These are phyloP conservation scores for Nephrotoma guestfalica DNA, from an alignment of 2,888 invertebrate genomes.

Conservation along the genomic window DNA sequence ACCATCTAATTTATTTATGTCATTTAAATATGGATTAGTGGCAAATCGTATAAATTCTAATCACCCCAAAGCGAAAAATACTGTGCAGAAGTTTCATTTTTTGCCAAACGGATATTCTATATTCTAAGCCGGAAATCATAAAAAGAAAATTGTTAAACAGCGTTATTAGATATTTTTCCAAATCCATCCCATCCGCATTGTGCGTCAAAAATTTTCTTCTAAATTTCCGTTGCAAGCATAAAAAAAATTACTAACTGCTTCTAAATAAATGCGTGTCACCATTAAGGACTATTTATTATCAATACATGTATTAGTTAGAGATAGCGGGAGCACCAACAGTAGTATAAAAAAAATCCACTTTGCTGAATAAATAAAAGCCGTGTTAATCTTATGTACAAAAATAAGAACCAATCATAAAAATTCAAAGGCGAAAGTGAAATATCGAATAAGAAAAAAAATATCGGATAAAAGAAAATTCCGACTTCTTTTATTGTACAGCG, in stretches of 20 bases:
- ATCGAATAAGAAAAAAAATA: not conserved
- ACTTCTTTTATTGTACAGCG: not conserved
- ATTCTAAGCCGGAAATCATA: not conserved
- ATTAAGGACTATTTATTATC: not conserved
- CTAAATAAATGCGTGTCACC: not conserved
- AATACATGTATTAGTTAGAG: not conserved
- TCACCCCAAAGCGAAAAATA: not conserved
- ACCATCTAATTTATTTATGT: not conserved
- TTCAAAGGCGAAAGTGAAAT: not conserved
- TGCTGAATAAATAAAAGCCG: not conserved
- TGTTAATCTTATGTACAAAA: not conserved
- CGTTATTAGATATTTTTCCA: not conserved
- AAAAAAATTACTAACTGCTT: not conserved
- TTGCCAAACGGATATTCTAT: not conserved
- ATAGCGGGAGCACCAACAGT: not conserved
- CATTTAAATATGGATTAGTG: not conserved
- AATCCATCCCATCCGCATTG: not conserved
- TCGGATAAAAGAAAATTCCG: not conserved
- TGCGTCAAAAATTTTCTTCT: not conserved
- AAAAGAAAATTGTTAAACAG: not conserved
- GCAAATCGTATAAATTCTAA: not conserved
- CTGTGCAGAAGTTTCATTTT: not conserved
- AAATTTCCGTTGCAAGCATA: not conserved
- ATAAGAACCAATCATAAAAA: not conserved
- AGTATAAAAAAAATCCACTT: not conserved